Conservation (phyloP, 1,140 invertebrate species). For the Caenorhabditis inopinata region DNA sequence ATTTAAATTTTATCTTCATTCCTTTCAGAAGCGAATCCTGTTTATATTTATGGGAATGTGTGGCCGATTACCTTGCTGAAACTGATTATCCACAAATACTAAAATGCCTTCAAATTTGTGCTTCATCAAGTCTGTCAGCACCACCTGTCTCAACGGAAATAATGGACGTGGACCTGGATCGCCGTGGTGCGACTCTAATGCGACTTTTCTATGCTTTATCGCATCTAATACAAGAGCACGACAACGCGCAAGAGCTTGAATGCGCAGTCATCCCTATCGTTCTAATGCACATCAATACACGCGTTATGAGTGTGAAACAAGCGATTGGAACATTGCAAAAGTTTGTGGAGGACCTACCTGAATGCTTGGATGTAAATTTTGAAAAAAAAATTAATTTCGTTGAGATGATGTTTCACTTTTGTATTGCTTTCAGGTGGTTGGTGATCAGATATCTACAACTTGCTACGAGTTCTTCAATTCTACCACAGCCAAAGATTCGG, state of each 20-base stretch:
- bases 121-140: background rate
- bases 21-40: background rate
- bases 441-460: background rate
- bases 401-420: too few species aligned
- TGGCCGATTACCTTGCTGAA: background rate
- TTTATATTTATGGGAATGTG: slow-evolving; percentile 3
- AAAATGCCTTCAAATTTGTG: slow-evolving; percentile 9
- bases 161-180: background rate
- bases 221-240: background rate
- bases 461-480: slow-evolving; percentile 5
- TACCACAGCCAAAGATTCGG: background rate
- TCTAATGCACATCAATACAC: background rate
- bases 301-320: background rate
- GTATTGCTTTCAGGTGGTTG: too few species aligned
- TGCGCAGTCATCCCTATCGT: background rate
- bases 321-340: background rate
- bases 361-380: background rate
- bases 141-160: background rate
- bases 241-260: background rate
- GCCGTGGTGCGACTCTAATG: background rate
- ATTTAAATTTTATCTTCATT: too few species aligned
- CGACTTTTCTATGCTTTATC: background rate
- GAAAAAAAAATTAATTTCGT: background rate
- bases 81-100: background rate
- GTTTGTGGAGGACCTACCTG: background rate